Evolutionary conservation across 2,797 vertebrate species (phyloP).

Genomic region (Nasua narica): DNA sequence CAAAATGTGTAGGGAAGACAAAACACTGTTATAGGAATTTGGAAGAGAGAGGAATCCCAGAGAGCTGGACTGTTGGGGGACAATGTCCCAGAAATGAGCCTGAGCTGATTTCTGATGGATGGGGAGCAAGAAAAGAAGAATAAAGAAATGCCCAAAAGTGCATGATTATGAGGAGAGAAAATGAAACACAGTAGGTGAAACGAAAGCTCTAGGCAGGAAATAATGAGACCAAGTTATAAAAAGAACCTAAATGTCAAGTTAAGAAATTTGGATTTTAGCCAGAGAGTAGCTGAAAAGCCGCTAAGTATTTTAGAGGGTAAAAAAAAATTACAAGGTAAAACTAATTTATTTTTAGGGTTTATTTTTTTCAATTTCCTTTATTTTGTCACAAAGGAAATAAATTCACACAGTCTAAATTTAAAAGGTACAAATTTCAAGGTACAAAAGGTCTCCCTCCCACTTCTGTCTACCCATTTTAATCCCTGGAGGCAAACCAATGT

Average conservation of each 20-base stretch:
- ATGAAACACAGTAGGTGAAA: background rate
- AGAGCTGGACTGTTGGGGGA: background rate
- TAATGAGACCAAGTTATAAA: slow-evolving; percentile 46
- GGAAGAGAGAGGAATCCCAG: background rate
- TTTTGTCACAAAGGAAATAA: slow-evolving; percentile 52
- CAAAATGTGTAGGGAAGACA: background rate
- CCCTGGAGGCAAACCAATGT: background rate
- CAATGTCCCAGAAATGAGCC: background rate
- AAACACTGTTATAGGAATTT: background rate
- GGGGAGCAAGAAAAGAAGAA: background rate
- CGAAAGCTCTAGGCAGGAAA: slow-evolving; percentile 41
- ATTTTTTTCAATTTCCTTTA: background rate
- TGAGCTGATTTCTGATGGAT: background rate
- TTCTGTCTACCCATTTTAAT: background rate
- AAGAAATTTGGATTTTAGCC: slow-evolving; percentile 53
- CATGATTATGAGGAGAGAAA: background rate
- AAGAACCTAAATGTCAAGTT: slow-evolving; percentile 19
- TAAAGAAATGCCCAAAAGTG: background rate
- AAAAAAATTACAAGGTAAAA: slow-evolving; percentile 10
- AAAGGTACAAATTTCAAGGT: background rate
- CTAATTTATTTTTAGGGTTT: slow-evolving; percentile 1
- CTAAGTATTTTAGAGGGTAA: slow-evolving; percentile 37
- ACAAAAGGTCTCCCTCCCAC: background rate
- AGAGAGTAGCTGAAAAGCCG: slow-evolving; percentile 37
- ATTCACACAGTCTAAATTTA: background rate